phyloP scores from a whole-genome alignment of 2,888 invertebrate genomes.

The Chaetogeoica ovagalla region DNA sequence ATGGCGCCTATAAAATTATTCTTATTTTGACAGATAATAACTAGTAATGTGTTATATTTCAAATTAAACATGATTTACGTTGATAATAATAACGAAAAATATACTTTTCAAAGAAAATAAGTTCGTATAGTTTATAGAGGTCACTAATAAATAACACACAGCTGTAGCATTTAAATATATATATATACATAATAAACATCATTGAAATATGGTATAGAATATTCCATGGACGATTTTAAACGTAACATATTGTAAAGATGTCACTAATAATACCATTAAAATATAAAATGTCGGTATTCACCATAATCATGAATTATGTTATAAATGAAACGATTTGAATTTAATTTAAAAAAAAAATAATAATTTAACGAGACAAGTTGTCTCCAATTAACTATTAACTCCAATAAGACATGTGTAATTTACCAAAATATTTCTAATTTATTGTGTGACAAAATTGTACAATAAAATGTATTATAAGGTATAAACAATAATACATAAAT shows the following conservation, averaged over 20 bases:
- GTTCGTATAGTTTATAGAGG: slow-evolving; percentile 29
- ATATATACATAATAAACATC: background rate
- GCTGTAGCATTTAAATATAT: slow-evolving; percentile 22
- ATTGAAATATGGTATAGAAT: slow-evolving; percentile 33
- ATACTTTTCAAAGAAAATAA: background rate
- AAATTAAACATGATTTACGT: slow-evolving; percentile 37
- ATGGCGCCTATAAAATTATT: background rate
- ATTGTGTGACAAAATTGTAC: too few relatives aligned
- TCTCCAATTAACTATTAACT: background rate
- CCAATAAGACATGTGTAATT: too few relatives aligned
- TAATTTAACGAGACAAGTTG: background rate
- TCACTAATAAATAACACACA: slow-evolving; percentile 26
- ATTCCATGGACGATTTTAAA: background rate
- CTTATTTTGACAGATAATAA: background rate
- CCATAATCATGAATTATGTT: background rate
- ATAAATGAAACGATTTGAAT: background rate
- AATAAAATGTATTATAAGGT: too few relatives aligned
- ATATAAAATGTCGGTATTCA: background rate
- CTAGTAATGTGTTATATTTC: background rate
- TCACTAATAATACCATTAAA: background rate
- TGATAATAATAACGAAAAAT: slow-evolving; percentile 16
- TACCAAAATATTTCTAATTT: too few relatives aligned
- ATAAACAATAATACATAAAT: background rate
- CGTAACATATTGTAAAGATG: slow-evolving; percentile 5
- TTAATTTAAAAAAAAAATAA: background rate